phyloP scores from a whole-genome alignment of 2,888 invertebrate species.

The Girardia tigrina region DNA sequence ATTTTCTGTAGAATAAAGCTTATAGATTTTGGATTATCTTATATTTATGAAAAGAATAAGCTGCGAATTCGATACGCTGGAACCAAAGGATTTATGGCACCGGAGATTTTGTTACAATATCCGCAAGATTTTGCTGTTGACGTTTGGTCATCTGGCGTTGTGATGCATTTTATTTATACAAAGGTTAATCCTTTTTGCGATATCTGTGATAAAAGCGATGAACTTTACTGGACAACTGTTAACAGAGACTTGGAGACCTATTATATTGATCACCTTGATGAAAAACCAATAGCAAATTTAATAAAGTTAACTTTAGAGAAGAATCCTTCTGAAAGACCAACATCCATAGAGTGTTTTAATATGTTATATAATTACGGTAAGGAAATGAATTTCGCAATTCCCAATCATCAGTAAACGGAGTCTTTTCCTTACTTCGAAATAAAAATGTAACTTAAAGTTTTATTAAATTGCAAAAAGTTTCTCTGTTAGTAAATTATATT shows the following conservation, averaged over 20 bases:
- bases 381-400: too few relatives aligned
- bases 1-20: background rate
- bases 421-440: too few relatives aligned
- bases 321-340: background rate
- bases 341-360: too few relatives aligned
- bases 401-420: too few relatives aligned
- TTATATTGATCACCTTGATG: background rate
- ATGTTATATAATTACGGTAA: too few relatives aligned
- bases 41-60: background rate
- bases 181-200: background rate
- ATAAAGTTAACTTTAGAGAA: background rate
- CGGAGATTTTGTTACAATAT: background rate
- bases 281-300: background rate
- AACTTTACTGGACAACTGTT: background rate
- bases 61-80: background rate
- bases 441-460: too few relatives aligned
- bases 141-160: background rate
- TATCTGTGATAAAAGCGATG: background rate
- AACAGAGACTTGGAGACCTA: background rate
- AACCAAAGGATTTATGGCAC: background rate
- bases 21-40: background rate
- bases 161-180: background rate
- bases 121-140: background rate
- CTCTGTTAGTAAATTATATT: too few relatives aligned
- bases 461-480: too few relatives aligned